Evolutionary conservation across 2,888 invertebrate species (phyloP).

Genomic region (Rhamnusium bicolor): DNA sequence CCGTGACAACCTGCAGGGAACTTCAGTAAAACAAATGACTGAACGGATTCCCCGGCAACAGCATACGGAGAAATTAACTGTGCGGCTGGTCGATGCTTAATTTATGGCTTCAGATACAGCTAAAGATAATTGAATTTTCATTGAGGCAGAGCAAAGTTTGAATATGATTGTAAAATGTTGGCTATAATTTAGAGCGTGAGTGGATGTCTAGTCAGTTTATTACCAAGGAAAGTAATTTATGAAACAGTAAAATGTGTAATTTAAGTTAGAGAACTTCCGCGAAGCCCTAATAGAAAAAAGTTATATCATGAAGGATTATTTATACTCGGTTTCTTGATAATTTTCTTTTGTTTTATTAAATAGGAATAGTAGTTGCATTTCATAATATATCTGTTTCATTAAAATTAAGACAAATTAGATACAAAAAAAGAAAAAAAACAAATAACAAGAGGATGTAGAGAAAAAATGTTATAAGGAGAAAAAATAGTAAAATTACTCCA

Average conservation of each 20-base stretch:
- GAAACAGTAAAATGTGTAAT: neutral
- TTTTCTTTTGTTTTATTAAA: too few species aligned
- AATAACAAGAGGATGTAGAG: too few species aligned
- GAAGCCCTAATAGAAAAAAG: neutral
- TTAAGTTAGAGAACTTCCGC: neutral
- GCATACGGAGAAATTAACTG: conserved; percentile 13
- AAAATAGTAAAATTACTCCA: too few species aligned
- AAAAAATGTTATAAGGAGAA: too few species aligned
- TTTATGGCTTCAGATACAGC: conserved; percentile 33
- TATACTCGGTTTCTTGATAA: too few species aligned
- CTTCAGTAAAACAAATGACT: conserved; percentile 5
- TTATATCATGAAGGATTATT: neutral
- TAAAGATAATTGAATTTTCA: conserved; percentile 26
- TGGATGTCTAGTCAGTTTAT: conserved; percentile 11
- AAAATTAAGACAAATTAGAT: too few species aligned
- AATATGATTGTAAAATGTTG: conserved; percentile 18
- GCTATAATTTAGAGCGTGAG: conserved; percentile 6
- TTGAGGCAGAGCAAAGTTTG: conserved; percentile 16
- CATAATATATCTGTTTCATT: too few species aligned
- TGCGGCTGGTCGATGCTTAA: conserved; percentile 18
- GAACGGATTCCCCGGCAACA: neutral
- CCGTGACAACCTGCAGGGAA: conserved; percentile 29
- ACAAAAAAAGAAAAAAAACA: too few species aligned
- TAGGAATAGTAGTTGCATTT: too few species aligned
- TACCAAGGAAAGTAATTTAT: neutral